These are phyloP conservation scores for Drosophila birchii DNA, from an alignment of 2,888 invertebrate genomes.

Conservation along the genomic window DNA sequence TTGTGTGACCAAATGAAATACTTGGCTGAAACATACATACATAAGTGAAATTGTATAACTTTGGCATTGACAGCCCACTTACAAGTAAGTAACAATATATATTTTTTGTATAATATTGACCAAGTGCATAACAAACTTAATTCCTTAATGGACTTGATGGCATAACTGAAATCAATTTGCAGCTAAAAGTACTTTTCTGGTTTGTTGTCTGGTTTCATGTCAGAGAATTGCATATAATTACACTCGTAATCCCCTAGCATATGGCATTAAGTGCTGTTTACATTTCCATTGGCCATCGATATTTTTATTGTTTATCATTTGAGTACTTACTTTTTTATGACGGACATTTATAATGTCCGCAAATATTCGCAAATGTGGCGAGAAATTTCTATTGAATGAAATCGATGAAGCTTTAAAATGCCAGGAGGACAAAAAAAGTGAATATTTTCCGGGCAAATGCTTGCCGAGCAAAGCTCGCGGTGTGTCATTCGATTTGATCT, in stretches of 20 bases:
- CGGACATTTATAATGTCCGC: conserved; percentile 6
- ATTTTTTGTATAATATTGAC: conserved; percentile 10
- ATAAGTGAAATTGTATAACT: conserved; percentile 41
- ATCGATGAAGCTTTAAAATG: background rate
- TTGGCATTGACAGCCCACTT: conserved; percentile 6
- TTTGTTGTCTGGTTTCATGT: conserved; percentile 1
- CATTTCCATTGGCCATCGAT: conserved; percentile 21
- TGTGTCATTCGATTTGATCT: conserved; percentile 39
- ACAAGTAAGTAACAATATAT: background rate
- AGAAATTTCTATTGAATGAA: conserved; percentile 8
- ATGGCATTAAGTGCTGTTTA: conserved; percentile 28
- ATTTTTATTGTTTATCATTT: conserved; percentile 24
- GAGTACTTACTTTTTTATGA: conserved; percentile 13
- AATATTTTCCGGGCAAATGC: background rate
- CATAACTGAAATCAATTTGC: conserved; percentile 10
- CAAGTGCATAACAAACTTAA: conserved; percentile 24
- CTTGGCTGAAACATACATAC: conserved; percentile 7
- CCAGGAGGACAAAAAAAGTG: background rate
- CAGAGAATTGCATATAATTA: conserved; percentile 24
- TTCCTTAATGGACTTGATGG: conserved; percentile 34
- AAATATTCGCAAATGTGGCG: conserved; percentile 7
- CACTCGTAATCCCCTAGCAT: conserved; percentile 38
- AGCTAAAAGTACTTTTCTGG: conserved; percentile 4
- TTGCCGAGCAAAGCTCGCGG: conserved; percentile 11
- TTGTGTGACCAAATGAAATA: conserved; percentile 45